These are phyloP conservation scores for Hesperophylax magnus DNA, from an alignment of 1,140 invertebrate genomes.

Conservation along the genomic window DNA sequence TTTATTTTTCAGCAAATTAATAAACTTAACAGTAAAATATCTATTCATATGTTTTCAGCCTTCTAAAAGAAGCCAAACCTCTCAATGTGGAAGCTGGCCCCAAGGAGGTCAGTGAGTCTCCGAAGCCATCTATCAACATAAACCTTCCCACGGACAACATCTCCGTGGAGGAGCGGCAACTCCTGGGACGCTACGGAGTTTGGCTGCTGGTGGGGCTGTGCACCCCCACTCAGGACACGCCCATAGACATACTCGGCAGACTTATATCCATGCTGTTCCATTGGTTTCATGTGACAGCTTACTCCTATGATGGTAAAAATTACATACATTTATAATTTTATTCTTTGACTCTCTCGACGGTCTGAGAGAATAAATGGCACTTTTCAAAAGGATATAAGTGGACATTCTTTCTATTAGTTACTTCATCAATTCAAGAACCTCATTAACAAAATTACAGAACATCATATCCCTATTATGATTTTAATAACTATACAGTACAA, in stretches of 20 bases:
- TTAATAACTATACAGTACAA: too few species aligned
- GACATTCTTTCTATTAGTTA: too few species aligned
- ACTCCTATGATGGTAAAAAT: constrained; percentile 90
- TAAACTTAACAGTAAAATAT: too few species aligned
- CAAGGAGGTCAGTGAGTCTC: constrained; percentile 61
- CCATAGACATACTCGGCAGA: constrained; percentile 90
- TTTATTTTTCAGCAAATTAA: too few species aligned
- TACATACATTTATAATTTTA: too few species aligned
- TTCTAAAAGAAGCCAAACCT: constrained; percentile 86
- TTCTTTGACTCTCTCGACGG: too few species aligned
- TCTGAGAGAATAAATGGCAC: too few species aligned
- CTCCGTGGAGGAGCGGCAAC: constrained; percentile 84
- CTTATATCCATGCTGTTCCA: constrained; percentile 97
- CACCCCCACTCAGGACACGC: constrained; percentile 87
- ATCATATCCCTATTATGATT: too few species aligned
- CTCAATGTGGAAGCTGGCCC: constrained; percentile 76
- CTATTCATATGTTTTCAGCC: constrained; percentile 65
- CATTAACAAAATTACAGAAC: too few species aligned
- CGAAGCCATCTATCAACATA: constrained; percentile 59
- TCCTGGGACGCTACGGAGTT: constrained; percentile 94
- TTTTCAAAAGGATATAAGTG: too few species aligned
- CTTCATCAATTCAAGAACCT: too few species aligned
- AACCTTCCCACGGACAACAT: constrained; percentile 71
- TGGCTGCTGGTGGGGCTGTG: constrained; percentile 97
- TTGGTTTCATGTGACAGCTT: constrained; percentile 98